Evolutionary conservation across 1,140 invertebrate genomes (phyloP).

Genomic region (Neotoxoptera formosana): DNA sequence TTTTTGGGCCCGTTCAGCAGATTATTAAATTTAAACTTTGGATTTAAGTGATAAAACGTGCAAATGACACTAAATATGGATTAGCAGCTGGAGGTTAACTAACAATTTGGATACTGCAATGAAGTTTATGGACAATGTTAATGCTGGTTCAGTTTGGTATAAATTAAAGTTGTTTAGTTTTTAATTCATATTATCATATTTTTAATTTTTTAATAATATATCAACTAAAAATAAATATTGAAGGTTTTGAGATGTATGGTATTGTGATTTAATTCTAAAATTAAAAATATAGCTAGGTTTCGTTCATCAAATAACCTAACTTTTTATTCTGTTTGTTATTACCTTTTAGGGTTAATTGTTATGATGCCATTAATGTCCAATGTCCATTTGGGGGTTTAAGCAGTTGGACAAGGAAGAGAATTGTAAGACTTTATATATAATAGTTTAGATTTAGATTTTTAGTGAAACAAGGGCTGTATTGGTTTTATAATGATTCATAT

Average conservation of each 20-base stretch:
- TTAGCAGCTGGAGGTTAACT: slow-evolving; percentile 85
- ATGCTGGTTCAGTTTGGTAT: slow-evolving; percentile 92
- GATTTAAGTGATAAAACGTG: slow-evolving; percentile 89
- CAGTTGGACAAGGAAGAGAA: slow-evolving; percentile 83
- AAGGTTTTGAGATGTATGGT: neutral
- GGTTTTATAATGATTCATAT: neutral
- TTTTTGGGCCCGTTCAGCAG: slow-evolving; percentile 91
- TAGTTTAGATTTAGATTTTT: neutral
- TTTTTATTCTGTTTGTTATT: neutral
- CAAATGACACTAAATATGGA: slow-evolving; percentile 88
- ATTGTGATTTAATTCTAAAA: too few species aligned
- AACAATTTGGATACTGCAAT: slow-evolving; percentile 85
- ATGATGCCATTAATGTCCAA: slow-evolving; percentile 76
- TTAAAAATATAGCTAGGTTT: too few species aligned
- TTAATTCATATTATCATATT: neutral
- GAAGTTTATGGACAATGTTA: slow-evolving; percentile 76
- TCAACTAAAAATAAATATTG: neutral
- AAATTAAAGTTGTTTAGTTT: neutral
- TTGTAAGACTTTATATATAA: slow-evolving; percentile 68
- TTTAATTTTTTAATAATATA: neutral
- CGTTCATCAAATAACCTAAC: neutral
- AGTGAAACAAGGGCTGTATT: neutral
- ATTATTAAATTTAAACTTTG: slow-evolving; percentile 87
- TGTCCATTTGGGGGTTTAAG: slow-evolving; percentile 91
- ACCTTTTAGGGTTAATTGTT: slow-evolving; percentile 78